Percentiles rank a stretch among this genome's conserved stretches.
Conservation (phyloP, 2,797 vertebrate genomes). For the Sphenopsis melanotis region DNA sequence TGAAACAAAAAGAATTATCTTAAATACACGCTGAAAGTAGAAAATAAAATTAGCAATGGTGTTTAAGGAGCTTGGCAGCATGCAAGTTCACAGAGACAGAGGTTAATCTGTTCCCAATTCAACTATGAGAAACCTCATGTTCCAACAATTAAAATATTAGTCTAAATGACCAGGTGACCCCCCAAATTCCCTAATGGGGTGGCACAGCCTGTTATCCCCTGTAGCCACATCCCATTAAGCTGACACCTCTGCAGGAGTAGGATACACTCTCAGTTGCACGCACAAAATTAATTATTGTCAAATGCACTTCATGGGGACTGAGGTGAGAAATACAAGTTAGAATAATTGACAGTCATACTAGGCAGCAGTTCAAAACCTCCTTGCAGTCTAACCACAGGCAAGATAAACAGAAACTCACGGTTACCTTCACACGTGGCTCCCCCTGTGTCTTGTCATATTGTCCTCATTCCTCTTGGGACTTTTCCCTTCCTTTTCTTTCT, state of each 20-base stretch:
- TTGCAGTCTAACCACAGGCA: background rate
- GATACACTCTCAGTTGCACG: slow-evolving; percentile 6
- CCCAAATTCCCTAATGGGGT: background rate
- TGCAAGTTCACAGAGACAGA: slow-evolving; percentile 27
- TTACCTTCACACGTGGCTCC: slow-evolving; percentile 29
- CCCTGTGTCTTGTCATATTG: background rate
- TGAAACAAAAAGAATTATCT: slow-evolving; percentile 48
- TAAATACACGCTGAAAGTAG: slow-evolving; percentile 24
- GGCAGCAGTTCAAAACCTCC: slow-evolving; percentile 34
- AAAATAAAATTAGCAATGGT: slow-evolving; percentile 51
- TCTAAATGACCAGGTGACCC: slow-evolving; percentile 27
- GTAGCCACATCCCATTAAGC: slow-evolving; percentile 33
- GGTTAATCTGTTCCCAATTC: slow-evolving; percentile 50
- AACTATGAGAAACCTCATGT: slow-evolving; percentile 22
- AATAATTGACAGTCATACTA: slow-evolving; percentile 18
- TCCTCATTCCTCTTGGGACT: background rate
- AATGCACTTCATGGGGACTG: slow-evolving; percentile 11
- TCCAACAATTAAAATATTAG: slow-evolving; percentile 54
- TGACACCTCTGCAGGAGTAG: slow-evolving; percentile 34
- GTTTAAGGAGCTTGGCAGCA: slow-evolving; percentile 45
- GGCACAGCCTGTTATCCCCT: slow-evolving; percentile 24
- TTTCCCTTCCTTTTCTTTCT: background rate
- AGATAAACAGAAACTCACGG: background rate
- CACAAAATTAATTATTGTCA: slow-evolving; percentile 55
- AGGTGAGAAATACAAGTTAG: slow-evolving; percentile 31